A percentile compares a stretch with the other conserved stretches of the same genome.
phyloP scores from a whole-genome alignment of 2,797 vertebrate genomes.

The Euphonia xanthogaster region DNA sequence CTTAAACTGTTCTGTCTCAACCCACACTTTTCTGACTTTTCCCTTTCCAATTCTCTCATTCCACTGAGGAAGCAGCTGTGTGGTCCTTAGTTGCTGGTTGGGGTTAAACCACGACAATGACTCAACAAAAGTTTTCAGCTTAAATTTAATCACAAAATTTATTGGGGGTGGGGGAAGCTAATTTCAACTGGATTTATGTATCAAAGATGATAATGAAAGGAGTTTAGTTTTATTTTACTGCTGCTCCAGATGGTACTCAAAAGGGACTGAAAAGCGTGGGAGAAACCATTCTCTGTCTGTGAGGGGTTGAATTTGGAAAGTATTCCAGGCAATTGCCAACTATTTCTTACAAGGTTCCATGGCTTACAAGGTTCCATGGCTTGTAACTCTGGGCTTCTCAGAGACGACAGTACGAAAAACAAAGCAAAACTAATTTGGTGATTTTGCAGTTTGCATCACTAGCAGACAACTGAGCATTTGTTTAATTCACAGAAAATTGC shows the following conservation, averaged over 20 bases:
- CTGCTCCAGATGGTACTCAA: slow-evolving; percentile 11
- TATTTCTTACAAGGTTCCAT: background rate
- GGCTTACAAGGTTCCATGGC: background rate
- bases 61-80: background rate
- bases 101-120: background rate
- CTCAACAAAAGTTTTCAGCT: background rate
- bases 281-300: background rate
- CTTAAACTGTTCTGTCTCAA: background rate
- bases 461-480: background rate
- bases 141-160: background rate
- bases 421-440: background rate
- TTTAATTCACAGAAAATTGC: background rate
- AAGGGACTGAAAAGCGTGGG: background rate
- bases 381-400: background rate
- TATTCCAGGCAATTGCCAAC: background rate
- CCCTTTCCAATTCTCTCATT: background rate
- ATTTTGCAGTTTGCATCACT: background rate
- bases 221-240: background rate
- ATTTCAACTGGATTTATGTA: background rate
- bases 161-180: background rate
- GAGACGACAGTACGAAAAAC: background rate
- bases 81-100: background rate
- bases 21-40: background rate
- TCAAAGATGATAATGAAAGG: background rate
- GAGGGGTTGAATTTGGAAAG: background rate